Conservation (phyloP, 2,797 vertebrate species). For the Helostoma temminkii region DNA sequence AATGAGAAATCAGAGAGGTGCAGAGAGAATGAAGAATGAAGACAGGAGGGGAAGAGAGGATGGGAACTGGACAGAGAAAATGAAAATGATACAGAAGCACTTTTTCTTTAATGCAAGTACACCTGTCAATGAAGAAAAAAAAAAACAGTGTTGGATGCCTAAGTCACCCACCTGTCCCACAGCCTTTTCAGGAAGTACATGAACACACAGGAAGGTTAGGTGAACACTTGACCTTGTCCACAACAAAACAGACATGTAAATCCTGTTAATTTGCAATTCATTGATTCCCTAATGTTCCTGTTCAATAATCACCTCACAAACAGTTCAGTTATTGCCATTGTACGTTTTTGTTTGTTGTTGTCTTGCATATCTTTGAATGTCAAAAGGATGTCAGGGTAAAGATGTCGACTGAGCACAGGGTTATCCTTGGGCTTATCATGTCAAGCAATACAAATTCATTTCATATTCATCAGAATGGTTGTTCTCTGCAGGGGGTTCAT, state of each 20-base stretch:
- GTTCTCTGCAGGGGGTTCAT: conserved; percentile 84
- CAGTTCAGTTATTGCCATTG: conserved; percentile 43
- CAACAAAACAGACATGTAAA: conserved; percentile 43
- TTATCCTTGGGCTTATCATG: conserved; percentile 85
- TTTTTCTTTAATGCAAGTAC: conserved; percentile 67
- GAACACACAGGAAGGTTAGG: conserved; percentile 36
- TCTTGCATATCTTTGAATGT: conserved; percentile 68
- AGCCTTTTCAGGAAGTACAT: conserved; percentile 52
- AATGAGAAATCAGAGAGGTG: conserved; percentile 73
- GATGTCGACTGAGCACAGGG: conserved; percentile 68
- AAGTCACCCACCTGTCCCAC: conserved; percentile 52
- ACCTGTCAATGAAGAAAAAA: conserved; percentile 54
- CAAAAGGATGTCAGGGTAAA: conserved; percentile 61
- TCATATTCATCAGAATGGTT: conserved; percentile 86
- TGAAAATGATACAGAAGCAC: conserved; percentile 61
- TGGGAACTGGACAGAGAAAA: conserved; percentile 56
- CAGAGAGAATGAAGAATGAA: conserved; percentile 63
- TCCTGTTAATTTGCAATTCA: conserved; percentile 51
- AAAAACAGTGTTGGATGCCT: conserved; percentile 35
- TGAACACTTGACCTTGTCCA: conserved; percentile 39
- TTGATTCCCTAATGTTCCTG: conserved; percentile 28
- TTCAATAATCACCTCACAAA: conserved; percentile 28
- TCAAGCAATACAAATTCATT: conserved; percentile 86
- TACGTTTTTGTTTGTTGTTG: conserved; percentile 50
- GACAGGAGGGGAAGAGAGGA: conserved; percentile 39